phyloP scores from a whole-genome alignment of 1,140 invertebrate genomes.

The Archivesica marissinica region DNA sequence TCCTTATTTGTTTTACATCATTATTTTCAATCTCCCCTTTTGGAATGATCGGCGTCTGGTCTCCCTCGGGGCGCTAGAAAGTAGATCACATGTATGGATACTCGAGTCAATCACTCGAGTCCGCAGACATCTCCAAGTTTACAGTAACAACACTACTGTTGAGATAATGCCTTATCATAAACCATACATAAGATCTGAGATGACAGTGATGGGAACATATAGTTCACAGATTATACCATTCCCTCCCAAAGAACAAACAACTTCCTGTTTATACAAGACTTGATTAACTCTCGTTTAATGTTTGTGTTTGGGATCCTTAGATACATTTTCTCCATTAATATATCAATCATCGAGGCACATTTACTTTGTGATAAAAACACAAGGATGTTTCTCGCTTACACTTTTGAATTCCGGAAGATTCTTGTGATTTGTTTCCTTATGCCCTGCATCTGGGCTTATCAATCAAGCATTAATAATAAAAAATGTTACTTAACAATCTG shows the following conservation, averaged over 20 bases:
- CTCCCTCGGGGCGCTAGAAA: no score
- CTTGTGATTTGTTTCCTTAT: neutral
- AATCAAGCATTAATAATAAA: neutral
- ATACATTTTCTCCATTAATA: slow-evolving; percentile 45
- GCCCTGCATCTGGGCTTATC: neutral
- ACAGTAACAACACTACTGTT: slow-evolving; percentile 6
- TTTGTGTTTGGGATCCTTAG: neutral
- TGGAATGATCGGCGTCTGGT: no score
- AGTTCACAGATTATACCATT: slow-evolving; percentile 28
- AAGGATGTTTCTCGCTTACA: neutral
- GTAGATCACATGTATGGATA: no score
- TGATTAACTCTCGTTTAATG: slow-evolving; percentile 23
- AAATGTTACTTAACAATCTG: neutral
- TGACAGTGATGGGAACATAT: neutral
- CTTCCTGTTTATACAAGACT: slow-evolving; percentile 33
- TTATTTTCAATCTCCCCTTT: no score
- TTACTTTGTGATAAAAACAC: slow-evolving; percentile 15
- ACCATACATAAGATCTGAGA: neutral
- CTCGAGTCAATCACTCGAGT: no score
- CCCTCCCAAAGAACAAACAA: slow-evolving; percentile 25
- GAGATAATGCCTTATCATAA: slow-evolving; percentile 19
- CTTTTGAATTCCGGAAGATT: neutral
- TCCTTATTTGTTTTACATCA: no score
- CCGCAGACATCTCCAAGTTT: no score
- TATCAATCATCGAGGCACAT: slow-evolving; percentile 24